Evolutionary conservation across 2,888 invertebrate species (phyloP), one percentile per base, ranked within the genome.

Genomic region (Thymelicus acteon): DNA sequence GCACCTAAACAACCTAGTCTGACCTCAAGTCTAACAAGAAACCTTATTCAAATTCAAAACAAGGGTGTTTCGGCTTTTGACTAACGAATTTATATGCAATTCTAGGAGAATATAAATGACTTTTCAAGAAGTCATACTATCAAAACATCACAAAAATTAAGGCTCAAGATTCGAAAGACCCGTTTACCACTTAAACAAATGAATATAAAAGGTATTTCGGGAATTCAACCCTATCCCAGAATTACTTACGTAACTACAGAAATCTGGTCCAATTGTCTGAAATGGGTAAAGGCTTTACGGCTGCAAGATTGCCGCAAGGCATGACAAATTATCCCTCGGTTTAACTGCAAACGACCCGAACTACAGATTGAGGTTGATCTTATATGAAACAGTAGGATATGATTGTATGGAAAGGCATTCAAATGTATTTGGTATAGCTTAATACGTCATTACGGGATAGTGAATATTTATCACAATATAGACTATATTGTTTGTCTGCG

Each of bases 241-340:
- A 54, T 54, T 54, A 54, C 54, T 54, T 24, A 54, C 54, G 12
- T 24, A 54, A 24, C 54, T 24, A 54, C 54, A 72, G 66, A 72
- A 73, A 72, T 72, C 73, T 76, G 76, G 73, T 77, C 78, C 76
- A 79, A 80, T 79, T 77, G 76, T 72, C 74, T 71, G 62, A 72
- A 77, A 75, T 75, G 73, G 73, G 75, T 76, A 79, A 77, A 60
- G 74, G 75, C 71, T 77, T 78, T 76, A 76, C 72, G 74, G 74
- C 74, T 76, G 66, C 64, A 73, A 74, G 74, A 75, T 68, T 72
- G 72, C 71, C 71, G 66, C 70, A 75, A 73, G 72, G 72, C 70
- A 72, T 75, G 76, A 77, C 75, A 77, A 75, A 79, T 78, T 52
- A 69, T 68, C 70, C 64, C 68, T 72, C 74, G 73, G 76, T 79